A percentile compares a stretch with the other conserved stretches of the same genome.
These are phyloP conservation scores for Eriocheir sinensis DNA, from an alignment of 1,140 invertebrate genomes.

Conservation along the genomic window DNA sequence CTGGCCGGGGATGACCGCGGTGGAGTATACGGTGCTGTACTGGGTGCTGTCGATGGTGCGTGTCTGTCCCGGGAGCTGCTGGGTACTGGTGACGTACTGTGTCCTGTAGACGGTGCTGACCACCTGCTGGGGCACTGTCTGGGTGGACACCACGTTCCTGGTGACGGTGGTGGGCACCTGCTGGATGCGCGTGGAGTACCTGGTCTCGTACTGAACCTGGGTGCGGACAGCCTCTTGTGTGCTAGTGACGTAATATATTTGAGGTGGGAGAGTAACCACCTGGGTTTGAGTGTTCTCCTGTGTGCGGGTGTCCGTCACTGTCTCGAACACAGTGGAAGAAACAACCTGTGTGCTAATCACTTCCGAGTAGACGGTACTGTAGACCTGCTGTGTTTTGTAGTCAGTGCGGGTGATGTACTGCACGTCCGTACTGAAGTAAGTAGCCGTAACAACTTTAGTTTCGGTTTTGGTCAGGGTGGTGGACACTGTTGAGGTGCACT, in stretches of 20 bases:
- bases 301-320: conserved; percentile 60
- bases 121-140: conserved; percentile 71
- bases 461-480: conserved; percentile 64
- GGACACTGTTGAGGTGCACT: conserved; percentile 67
- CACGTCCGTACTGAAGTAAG: conserved; percentile 64
- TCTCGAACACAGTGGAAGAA: conserved; percentile 48
- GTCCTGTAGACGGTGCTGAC: conserved; percentile 72
- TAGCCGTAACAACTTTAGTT: conserved; percentile 67
- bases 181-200: conserved; percentile 61
- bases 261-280: conserved; percentile 63
- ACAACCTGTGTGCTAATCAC: conserved; percentile 63
- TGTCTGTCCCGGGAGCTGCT: conserved; percentile 71
- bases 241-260: conserved; percentile 68
- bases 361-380: conserved; percentile 63
- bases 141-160: conserved; percentile 74
- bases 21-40: conserved; percentile 69
- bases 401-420: conserved; percentile 64
- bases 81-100: conserved; percentile 64
- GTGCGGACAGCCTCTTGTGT: conserved; percentile 61
- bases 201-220: conserved; percentile 67
- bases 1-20: conserved; percentile 55
- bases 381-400: conserved; percentile 48
- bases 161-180: conserved; percentile 67
- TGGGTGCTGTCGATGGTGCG: conserved; percentile 66
- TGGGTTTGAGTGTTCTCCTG: conserved; percentile 61